A percentile compares a stretch with the other conserved stretches of the same genome.
Conservation (phyloP, 2,113 vertebrate species). For the Parotia lawesii region DNA sequence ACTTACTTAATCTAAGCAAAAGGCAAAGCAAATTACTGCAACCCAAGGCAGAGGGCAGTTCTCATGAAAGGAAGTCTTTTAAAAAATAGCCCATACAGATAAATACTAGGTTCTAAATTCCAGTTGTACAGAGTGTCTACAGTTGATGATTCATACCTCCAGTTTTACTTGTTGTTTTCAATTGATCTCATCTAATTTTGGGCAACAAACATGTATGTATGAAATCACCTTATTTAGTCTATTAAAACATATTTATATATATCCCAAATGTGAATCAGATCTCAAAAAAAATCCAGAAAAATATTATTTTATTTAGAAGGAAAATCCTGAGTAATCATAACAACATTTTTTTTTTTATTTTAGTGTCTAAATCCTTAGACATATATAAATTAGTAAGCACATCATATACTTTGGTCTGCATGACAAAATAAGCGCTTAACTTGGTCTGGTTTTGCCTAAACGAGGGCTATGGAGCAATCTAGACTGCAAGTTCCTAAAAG, state of each 20-base stretch:
- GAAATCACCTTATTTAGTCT: neutral
- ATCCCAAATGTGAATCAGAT: neutral
- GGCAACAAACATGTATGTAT: neutral
- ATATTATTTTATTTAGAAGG: neutral
- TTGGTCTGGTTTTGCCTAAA: neutral
- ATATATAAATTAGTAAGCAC: neutral
- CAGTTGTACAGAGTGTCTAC: neutral
- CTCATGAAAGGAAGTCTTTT: neutral
- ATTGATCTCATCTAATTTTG: neutral
- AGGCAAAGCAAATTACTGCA: neutral
- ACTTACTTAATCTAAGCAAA: neutral
- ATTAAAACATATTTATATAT: neutral
- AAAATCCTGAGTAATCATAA: neutral
- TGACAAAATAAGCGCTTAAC: neutral
- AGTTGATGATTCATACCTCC: neutral
- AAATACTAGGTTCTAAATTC: neutral
- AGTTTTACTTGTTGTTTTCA: neutral
- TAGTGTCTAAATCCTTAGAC: neutral
- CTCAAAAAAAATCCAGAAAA: neutral
- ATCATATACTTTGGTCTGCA: neutral
- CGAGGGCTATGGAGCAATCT: neutral
- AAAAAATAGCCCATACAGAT: neutral
- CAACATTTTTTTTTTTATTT: neutral
- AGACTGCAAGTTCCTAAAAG: neutral
- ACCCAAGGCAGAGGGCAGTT: neutral